These are phyloP conservation scores for Hemicentrotus pulcherrimus DNA, from an alignment of 35 echinoderm and acorn worm genomes.

Conservation along the genomic window DNA sequence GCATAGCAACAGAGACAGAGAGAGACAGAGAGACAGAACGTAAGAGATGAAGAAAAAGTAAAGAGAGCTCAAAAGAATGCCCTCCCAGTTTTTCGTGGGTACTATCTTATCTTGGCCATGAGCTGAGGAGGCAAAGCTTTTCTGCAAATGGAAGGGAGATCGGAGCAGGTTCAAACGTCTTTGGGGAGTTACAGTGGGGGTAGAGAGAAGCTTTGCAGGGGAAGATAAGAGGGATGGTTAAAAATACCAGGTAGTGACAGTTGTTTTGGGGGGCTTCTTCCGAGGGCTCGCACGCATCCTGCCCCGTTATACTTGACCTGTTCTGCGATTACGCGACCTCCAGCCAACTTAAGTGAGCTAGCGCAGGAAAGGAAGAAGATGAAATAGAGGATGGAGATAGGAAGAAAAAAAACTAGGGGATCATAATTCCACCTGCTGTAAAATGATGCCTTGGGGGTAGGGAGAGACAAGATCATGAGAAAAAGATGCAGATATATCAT, in stretches of 20 bases:
- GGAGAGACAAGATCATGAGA: not conserved
- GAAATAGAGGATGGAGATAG: not conserved
- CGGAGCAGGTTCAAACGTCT: not conserved
- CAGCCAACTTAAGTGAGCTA: not conserved
- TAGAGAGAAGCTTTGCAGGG: conserved; percentile 26
- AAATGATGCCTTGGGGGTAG: not conserved
- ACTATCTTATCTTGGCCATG: conserved; percentile 40
- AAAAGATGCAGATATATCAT: not conserved
- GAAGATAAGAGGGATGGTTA: conserved; percentile 51
- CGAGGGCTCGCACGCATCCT: conserved; percentile 30
- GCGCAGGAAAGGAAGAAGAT: conserved; percentile 23
- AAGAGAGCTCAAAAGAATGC: conserved; percentile 11
- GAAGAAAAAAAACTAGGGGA: not conserved
- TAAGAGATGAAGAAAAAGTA: not conserved
- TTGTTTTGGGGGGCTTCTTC: conserved; percentile 46
- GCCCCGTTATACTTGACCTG: conserved; percentile 48
- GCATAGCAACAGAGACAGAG: not conserved
- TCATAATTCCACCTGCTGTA: conserved; percentile 1
- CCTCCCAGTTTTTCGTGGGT: conserved; percentile 23
- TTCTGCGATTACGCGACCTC: conserved; percentile 32
- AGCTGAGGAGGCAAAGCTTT: conserved; percentile 43
- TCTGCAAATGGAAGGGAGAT: conserved; percentile 45
- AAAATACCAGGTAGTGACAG: conserved; percentile 56
- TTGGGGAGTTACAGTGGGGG: conserved; percentile 21
- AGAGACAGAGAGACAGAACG: not conserved